Percentiles rank a stretch among this genome's conserved stretches.
Evolutionary conservation across 2,797 vertebrate species (phyloP).

Genomic region (Myripristis jacobus): DNA sequence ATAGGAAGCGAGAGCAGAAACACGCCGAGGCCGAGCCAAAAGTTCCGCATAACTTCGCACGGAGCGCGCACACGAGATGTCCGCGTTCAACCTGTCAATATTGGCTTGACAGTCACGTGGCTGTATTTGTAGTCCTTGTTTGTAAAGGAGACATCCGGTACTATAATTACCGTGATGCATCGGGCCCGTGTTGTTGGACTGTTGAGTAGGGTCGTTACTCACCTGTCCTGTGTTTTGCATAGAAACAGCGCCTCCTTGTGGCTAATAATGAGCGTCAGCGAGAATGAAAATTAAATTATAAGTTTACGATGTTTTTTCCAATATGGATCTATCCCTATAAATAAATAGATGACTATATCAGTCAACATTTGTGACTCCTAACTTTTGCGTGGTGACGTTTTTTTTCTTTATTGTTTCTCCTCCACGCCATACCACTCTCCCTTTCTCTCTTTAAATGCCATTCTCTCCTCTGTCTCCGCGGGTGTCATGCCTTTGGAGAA

Average conservation of each 20-base stretch:
- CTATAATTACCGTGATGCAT: constrained; percentile 67
- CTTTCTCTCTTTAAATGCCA: neutral
- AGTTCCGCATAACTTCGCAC: constrained; percentile 71
- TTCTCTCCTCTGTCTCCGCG: constrained; percentile 22
- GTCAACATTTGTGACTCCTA: no score
- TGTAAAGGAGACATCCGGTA: neutral
- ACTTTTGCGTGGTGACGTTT: no score
- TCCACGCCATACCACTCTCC: constrained; percentile 3
- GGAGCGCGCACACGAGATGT: neutral
- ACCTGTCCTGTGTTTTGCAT: constrained; percentile 33
- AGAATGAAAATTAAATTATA: fast-evolving
- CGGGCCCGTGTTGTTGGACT: no score
- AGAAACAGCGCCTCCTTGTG: constrained; percentile 18
- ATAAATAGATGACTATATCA: no score
- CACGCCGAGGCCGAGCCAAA: constrained; percentile 32
- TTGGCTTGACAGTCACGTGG: constrained; percentile 55
- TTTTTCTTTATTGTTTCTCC: constrained; percentile 1
- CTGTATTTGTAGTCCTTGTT: constrained; percentile 51
- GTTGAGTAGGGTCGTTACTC: no score
- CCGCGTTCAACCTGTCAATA: constrained; percentile 41
- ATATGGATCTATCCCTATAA: no score
- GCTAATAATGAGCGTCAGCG: neutral
- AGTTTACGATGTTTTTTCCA: no score
- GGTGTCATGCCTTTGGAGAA: constrained; percentile 70
- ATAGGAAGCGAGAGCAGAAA: constrained; percentile 67